phyloP scores from a whole-genome alignment of 1,140 invertebrate genomes.

The Cydia amplana region DNA sequence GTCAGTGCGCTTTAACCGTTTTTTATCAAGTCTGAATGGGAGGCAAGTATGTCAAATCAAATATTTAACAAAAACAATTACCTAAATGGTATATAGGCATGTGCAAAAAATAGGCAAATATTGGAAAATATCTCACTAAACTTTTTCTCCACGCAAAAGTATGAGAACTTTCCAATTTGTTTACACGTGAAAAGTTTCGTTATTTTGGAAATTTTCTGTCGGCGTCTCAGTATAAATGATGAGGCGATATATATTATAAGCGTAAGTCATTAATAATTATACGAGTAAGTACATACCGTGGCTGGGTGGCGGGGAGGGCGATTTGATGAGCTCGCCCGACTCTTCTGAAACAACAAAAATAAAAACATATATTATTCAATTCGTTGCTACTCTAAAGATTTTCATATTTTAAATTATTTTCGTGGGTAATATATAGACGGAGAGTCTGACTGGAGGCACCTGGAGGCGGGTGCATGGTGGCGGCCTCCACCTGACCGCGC shows the following conservation, averaged over 20 bases:
- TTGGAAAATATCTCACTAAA: too few relatives aligned
- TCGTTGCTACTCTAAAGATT: background rate
- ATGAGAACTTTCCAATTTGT: too few relatives aligned
- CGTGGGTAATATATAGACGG: background rate
- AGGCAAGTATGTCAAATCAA: background rate
- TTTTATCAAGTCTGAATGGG: background rate
- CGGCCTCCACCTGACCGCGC: background rate
- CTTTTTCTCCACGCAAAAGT: too few relatives aligned
- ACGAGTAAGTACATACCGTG: constrained; percentile 64
- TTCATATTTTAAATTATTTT: background rate
- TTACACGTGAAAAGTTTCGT: too few relatives aligned
- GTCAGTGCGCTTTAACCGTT: background rate
- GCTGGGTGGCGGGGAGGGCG: constrained; percentile 77
- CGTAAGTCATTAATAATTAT: too few relatives aligned
- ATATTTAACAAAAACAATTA: background rate
- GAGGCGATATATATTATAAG: too few relatives aligned
- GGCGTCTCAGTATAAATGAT: too few relatives aligned
- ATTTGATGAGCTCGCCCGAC: constrained; percentile 75
- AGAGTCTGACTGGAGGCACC: background rate
- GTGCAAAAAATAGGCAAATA: background rate
- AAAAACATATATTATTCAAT: constrained; percentile 37
- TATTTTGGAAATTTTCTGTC: too few relatives aligned
- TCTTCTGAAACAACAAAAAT: constrained; percentile 69
- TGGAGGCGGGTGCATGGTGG: background rate
- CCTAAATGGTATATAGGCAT: background rate